phyloP scores from a whole-genome alignment of 2,888 invertebrate genomes.

The Phalera bucephala region DNA sequence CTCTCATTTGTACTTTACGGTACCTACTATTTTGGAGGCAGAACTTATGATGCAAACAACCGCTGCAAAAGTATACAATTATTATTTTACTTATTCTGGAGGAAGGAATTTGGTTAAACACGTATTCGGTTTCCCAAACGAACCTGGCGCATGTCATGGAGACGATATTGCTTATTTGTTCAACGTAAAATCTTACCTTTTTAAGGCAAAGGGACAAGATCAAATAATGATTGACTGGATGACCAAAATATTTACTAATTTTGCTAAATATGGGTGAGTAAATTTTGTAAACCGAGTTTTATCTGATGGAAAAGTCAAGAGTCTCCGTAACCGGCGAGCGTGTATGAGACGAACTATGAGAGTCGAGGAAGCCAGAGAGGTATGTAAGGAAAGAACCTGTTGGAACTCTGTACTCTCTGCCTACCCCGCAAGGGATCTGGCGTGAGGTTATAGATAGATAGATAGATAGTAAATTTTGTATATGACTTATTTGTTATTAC shows the following conservation, averaged over 20 bases:
- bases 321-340: no score
- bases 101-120: conserved; percentile 58
- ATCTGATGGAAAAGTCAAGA: no score
- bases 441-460: no score
- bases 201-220: conserved; percentile 45
- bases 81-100: conserved; percentile 61
- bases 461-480: no score
- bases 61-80: conserved; percentile 54
- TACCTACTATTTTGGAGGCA: conserved; percentile 57
- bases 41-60: conserved; percentile 35
- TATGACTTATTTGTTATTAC: no score
- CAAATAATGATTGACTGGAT: conserved; percentile 51
- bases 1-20: conserved; percentile 63
- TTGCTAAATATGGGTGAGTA: conserved; percentile 65
- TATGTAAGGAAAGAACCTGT: no score
- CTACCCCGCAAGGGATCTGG: no score
- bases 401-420: no score
- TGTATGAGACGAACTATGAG: no score
- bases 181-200: conserved; percentile 49
- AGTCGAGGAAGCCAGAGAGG: no score
- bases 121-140: conserved; percentile 35
- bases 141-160: conserved; percentile 60
- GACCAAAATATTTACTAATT: conserved; percentile 65
- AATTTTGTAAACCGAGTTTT: neutral
- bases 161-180: conserved; percentile 68